Base-by-base conservation (phyloP, 2,888 invertebrate species). In the Dicyrtomina minuta region DNA sequence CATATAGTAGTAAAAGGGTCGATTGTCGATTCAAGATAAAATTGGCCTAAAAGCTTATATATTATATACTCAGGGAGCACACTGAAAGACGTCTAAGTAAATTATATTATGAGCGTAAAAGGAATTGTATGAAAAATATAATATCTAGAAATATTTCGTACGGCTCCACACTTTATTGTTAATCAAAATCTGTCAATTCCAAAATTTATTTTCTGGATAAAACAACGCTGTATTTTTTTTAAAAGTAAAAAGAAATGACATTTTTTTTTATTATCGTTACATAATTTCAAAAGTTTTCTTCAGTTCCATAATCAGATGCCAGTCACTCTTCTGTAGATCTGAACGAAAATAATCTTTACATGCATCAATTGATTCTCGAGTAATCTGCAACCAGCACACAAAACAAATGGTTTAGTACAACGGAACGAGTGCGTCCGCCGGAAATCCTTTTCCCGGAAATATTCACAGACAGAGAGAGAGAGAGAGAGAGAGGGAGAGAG, bases 331-430 rank as follows among this genome's bases (percentile, higher is more conserved):
- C 81, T 90, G 85, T 80, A 99, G 87, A 83, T 99, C 99, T 79
- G 97, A 97, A 74, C 99, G 88, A 89, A 99, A 99, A 84, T 97
- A 96, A 80, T 97, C 93, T 84, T 99, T 99, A 85, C 98, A 97
- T 10, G 96, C 97, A 84, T 99, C 98, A 81, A 99, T 99, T 75
- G 96, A 96, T 81, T 96, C 93, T 67, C 99, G 89, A 64, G 93
- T 92, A 80, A 99, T 97, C 96, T 97, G 88, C 12, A 87, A 85
- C 33, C 33, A 33, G 33, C 3, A 33, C 3, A 8, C 75, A 76
- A 76, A 71, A 49, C 24, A 46, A 27, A 46, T 26, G 26, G 17
- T 49, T 62, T 62, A 62, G 62, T 43, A 49, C 46, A 43, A 49
- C 26, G 27, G 20, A 66, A 67, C 70, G 70, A 67, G 61, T 67